A percentile compares a stretch with the other conserved stretches of the same genome.
These are phyloP conservation scores for Lophotriccus pileatus DNA, from an alignment of 2,797 vertebrate species.

Conservation along the genomic window DNA sequence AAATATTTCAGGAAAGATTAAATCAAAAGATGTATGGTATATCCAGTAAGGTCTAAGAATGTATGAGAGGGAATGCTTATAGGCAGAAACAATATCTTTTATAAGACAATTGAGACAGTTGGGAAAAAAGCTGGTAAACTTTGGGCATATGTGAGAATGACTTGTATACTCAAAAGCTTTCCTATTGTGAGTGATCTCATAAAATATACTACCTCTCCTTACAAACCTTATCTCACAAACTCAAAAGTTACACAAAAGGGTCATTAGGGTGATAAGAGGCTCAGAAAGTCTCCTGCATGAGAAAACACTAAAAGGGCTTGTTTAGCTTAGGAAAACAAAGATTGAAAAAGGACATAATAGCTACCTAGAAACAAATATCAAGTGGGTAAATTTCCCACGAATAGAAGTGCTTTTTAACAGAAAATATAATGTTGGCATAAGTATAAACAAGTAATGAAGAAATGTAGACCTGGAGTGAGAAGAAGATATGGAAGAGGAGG, in stretches of 20 bases:
- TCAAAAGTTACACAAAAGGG: not conserved
- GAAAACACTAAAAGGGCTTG: not conserved
- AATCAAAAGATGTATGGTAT: not conserved
- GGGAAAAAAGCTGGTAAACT: not conserved
- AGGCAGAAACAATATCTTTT: not conserved
- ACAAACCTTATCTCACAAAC: constrained; percentile 3
- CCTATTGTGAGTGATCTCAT: not conserved
- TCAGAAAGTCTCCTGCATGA: not conserved
- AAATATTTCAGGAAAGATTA: constrained; percentile 3
- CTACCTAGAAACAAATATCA: not conserved
- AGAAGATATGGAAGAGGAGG: not conserved
- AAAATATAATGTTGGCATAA: not conserved
- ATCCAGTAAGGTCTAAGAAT: not conserved
- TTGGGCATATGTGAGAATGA: not conserved
- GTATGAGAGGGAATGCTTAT: not conserved
- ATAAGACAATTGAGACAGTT: not conserved
- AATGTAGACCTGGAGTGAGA: not conserved
- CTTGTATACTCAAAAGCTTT: not conserved
- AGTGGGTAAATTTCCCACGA: not conserved
- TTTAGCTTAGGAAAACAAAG: not conserved
- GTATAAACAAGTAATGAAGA: not conserved
- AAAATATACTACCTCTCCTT: not conserved
- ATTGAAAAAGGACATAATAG: not conserved
- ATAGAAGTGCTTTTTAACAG: not conserved
- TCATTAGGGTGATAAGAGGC: not conserved